These are phyloP conservation scores for Beroe forskalii DNA, from an alignment of 37 sponge, comb jelly and placozoan species.

Conservation along the genomic window DNA sequence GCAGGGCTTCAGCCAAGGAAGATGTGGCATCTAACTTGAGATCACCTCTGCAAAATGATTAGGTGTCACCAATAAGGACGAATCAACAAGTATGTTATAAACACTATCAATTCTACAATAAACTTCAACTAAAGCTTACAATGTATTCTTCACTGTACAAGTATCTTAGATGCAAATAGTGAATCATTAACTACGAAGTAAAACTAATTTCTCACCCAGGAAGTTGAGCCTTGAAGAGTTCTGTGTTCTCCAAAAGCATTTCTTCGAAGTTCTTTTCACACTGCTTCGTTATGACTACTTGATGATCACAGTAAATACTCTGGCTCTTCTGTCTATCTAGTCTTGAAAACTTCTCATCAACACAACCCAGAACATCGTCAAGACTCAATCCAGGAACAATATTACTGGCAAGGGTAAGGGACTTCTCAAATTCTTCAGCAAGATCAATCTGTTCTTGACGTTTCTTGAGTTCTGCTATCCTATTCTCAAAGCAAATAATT, in stretches of 20 bases:
- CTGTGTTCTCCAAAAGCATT: constrained; percentile 56
- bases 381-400: constrained; percentile 43
- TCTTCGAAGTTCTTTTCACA: constrained; percentile 23
- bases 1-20: background rate
- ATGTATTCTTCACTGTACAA: no score
- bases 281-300: constrained; percentile 30
- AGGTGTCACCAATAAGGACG: no score
- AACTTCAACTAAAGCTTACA: no score
- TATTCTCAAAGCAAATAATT: constrained; percentile 27
- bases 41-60: no score
- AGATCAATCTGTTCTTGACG: constrained; percentile 23
- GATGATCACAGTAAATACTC: constrained; percentile 49
- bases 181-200: no score
- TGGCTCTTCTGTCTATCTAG: background rate
- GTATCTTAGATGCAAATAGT: no score
- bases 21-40: background rate
- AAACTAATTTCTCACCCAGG: constrained; percentile 19
- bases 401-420: background rate
- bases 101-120: no score
- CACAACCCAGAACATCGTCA: constrained; percentile 17
- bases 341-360: constrained; percentile 55
- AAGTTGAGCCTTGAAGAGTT: constrained; percentile 27
- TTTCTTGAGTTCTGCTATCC: constrained; percentile 1
- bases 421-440: constrained; percentile 56
- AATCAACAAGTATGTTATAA: no score